Evolutionary conservation across 2,113 vertebrate species (phyloP).

Genomic region (Hypanus sabinus): DNA sequence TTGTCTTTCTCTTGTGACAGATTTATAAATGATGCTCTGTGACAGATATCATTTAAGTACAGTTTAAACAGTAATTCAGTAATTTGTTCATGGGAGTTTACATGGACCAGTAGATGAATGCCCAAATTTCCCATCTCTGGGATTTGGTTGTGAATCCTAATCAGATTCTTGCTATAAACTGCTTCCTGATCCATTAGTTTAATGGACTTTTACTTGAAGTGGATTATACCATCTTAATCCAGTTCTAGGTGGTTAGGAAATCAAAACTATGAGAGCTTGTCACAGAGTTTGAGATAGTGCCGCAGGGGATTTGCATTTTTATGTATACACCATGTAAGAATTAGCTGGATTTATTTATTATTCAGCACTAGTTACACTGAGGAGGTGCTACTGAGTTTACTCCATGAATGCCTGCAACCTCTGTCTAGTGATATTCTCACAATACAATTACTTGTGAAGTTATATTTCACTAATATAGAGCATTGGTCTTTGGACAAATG

Average conservation of each 20-base stretch:
- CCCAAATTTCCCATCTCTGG: neutral
- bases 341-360: neutral
- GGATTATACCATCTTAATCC: neutral
- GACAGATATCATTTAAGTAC: neutral
- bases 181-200: neutral
- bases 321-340: neutral
- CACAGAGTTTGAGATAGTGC: neutral
- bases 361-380: neutral
- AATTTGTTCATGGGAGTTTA: neutral
- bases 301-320: neutral
- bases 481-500: too few relatives aligned
- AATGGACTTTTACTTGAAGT: neutral
- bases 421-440: neutral
- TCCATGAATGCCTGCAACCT: neutral
- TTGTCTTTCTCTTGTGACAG: neutral
- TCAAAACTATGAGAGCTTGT: neutral
- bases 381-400: neutral
- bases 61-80: neutral
- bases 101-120: neutral
- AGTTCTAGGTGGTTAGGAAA: neutral
- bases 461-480: too few relatives aligned
- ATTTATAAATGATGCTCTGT: neutral
- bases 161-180: neutral
- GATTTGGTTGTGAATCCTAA: neutral
- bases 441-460: neutral